Conservation (phyloP, 1,140 invertebrate genomes). For the Leptopilina boulardi region DNA sequence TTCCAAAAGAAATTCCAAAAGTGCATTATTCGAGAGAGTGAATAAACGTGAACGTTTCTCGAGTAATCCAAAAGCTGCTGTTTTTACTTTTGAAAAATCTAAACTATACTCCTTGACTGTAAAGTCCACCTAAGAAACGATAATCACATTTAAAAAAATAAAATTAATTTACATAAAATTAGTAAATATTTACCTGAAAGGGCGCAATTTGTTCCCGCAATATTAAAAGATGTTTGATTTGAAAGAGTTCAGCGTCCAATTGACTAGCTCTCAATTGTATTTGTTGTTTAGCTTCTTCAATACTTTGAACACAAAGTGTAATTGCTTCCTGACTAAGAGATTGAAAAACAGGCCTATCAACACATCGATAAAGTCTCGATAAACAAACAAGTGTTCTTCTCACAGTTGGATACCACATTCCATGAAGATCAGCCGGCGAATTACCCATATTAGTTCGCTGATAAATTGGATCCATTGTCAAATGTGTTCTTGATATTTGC, state of each 20-base stretch:
- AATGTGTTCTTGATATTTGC: constrained; percentile 64
- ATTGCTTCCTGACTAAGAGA: constrained; percentile 97
- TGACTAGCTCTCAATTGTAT: constrained; percentile 82
- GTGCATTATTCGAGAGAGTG: constrained; percentile 91
- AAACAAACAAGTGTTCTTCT: constrained; percentile 95
- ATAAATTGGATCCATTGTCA: constrained; percentile 68
- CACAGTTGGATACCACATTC: constrained; percentile 99
- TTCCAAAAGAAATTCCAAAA: constrained; percentile 93
- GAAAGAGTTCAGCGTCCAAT: constrained; percentile 96
- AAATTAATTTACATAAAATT: too few relatives aligned
- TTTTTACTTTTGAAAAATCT: constrained; percentile 92
- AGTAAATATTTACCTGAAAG: constrained; percentile 81
- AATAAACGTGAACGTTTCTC: constrained; percentile 93
- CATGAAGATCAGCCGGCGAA: constrained; percentile 97
- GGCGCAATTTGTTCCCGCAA: constrained; percentile 98
- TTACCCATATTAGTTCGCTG: constrained; percentile 69
- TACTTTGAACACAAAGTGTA: constrained; percentile 92
- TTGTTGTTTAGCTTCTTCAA: constrained; percentile 85
- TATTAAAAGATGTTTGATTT: constrained; percentile 98
- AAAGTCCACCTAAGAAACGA: constrained; percentile 84
- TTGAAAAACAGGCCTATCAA: constrained; percentile 97
- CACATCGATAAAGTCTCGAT: constrained; percentile 95
- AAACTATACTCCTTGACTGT: constrained; percentile 93
- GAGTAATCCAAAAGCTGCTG: constrained; percentile 89
- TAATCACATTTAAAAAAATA: too few relatives aligned